phyloP scores from a whole-genome alignment of 2,113 vertebrate genomes.

The Pituophis catenifer region DNA sequence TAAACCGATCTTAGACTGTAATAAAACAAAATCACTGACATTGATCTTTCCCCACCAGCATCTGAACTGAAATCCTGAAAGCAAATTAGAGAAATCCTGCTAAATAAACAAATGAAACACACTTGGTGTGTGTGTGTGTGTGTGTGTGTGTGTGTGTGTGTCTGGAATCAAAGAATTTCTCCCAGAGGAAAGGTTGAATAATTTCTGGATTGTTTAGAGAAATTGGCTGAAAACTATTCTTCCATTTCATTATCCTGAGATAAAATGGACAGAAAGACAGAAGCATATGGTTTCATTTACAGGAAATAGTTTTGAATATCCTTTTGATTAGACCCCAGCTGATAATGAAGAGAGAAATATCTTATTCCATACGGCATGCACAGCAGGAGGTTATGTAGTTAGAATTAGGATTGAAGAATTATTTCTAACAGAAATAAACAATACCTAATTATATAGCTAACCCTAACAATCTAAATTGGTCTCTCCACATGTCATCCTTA shows the following conservation, averaged over 20 bases:
- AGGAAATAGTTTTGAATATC: background rate
- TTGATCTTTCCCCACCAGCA: background rate
- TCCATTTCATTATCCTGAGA: background rate
- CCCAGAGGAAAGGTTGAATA: background rate
- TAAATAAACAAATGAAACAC: background rate
- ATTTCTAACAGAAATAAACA: conserved; percentile 35
- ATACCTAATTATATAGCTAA: background rate
- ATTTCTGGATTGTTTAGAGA: background rate
- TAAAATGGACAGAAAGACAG: background rate
- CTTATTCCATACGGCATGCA: background rate
- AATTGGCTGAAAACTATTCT: background rate
- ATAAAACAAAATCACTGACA: background rate
- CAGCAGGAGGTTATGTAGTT: background rate
- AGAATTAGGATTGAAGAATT: background rate
- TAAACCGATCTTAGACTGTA: background rate
- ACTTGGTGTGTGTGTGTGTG: background rate
- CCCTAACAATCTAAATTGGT: too few species aligned
- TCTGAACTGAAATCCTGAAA: background rate
- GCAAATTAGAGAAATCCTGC: background rate
- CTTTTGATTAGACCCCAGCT: background rate
- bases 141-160: too few species aligned
- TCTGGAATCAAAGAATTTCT: background rate
- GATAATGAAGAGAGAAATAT: background rate
- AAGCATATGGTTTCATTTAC: background rate
- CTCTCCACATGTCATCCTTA: too few species aligned